Base-by-base conservation (phyloP, 2,113 vertebrate genomes). In the Aptenodytes forsteri region DNA sequence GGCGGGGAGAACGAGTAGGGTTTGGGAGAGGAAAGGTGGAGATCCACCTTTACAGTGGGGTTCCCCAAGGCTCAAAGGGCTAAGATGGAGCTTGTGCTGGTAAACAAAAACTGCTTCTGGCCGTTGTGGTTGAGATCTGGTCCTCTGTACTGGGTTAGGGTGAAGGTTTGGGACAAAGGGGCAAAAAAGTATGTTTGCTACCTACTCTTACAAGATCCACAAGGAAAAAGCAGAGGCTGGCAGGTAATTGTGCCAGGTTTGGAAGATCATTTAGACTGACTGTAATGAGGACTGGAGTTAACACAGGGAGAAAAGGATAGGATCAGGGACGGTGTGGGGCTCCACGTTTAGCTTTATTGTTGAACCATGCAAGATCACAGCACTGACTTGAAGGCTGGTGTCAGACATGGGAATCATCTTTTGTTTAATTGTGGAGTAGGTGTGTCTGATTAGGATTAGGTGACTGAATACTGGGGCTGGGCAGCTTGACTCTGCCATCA, bases 1-100 rank as follows among this genome's bases (percentile, higher is more conserved):
- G 20, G 32, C 0, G 0, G 11, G 30, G 20, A 91, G 52, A 69
- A 73, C 14, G 34, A 4, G 26, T 55, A 23, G 11, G 8, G 4
- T 38, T 50, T 83, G 26, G 56, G 40, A 73, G 29, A 55, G 50
- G 42, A 73, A 54, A 16, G 30, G 8, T 44, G 23, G 22, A 59
- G 32, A 80, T 30, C 9, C 22, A 23, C 40, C 30, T 52, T 47
- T 46, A 42, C 9, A 47, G 16, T 19, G 9, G 6, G 3, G 6
- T 59, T 69, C 29, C 26, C 15, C 11, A 20, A 54, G 14, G 36
- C 36, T 70, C 36, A 66, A 12, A 56, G 50, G 26, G 18, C 32
- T 59, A 32, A 82, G 23, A 16, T 13, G 32, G 38, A 89, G 17
- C 49, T 65, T 65, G 38, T 44, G 38, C 13, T 55, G 20, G 49